These are phyloP conservation scores for Formicarius rufipectus DNA, from an alignment of 2,113 vertebrate species.

Conservation along the genomic window DNA sequence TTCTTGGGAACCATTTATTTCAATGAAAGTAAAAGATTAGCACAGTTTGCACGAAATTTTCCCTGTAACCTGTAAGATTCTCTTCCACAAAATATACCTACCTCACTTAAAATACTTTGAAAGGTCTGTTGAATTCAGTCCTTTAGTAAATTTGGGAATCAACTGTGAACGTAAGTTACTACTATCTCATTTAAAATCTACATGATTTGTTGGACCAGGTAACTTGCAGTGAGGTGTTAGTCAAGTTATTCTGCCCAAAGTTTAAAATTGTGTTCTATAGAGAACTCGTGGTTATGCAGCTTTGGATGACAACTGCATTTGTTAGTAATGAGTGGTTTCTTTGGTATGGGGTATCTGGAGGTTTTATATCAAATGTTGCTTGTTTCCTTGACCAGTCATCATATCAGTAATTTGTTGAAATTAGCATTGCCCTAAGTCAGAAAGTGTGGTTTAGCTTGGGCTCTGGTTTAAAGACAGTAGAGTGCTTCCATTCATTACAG, in stretches of 20 bases:
- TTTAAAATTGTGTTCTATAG: background rate
- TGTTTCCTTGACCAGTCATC: background rate
- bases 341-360: background rate
- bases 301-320: background rate
- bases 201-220: background rate
- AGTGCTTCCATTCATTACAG: background rate
- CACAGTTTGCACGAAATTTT: background rate
- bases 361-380: background rate
- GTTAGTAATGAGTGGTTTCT: background rate
- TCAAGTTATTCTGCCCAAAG: background rate
- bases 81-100: background rate
- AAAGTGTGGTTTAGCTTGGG: background rate
- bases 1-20: background rate
- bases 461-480: background rate
- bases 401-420: background rate
- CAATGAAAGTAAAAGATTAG: background rate
- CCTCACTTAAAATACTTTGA: background rate
- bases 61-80: background rate
- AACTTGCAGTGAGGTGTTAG: background rate
- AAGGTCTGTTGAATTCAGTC: background rate
- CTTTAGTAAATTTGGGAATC: background rate
- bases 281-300: rapidly evolving
- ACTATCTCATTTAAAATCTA: background rate
- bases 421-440: background rate
- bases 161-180: background rate